Conservation (phyloP, 2,888 invertebrate genomes). For the Nowickia ferox region DNA sequence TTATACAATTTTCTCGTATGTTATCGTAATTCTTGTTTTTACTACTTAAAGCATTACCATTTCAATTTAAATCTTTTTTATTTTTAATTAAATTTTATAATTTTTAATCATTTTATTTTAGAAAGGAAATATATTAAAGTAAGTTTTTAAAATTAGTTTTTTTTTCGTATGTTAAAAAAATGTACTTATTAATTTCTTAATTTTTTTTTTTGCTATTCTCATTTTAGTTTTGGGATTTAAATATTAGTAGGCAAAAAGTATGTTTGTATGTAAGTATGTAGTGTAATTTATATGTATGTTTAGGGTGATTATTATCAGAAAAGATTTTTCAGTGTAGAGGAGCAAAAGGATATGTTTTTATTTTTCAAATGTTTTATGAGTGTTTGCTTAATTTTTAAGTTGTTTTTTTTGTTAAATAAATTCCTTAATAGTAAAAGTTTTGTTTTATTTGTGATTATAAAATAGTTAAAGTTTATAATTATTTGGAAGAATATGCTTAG, state of each 20-base stretch:
- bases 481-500: conserved; percentile 66
- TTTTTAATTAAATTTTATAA: conserved; percentile 32
- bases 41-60: conserved; percentile 71
- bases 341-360: conserved; percentile 70
- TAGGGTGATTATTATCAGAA: conserved; percentile 62
- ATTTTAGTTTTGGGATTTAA: conserved; percentile 47
- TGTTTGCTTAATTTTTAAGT: conserved; percentile 32
- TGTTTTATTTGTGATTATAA: conserved; percentile 47
- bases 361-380: conserved; percentile 58
- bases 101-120: conserved; percentile 33
- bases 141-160: conserved; percentile 54
- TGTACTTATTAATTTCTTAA: conserved; percentile 20
- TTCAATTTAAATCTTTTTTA: conserved; percentile 36
- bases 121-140: conserved; percentile 52
- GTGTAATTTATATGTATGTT: conserved; percentile 1
- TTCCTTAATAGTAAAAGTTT: conserved; percentile 56
- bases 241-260: conserved; percentile 69
- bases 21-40: conserved; percentile 57
- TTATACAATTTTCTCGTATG: conserved; percentile 64
- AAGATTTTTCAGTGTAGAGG: conserved; percentile 58
- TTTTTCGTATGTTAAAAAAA: conserved; percentile 43
- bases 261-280: conserved; percentile 40
- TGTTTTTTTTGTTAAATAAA: conserved; percentile 38
- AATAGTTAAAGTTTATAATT: conserved; percentile 57
- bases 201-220: conserved; percentile 24